Evolutionary conservation across 1,140 invertebrate genomes (phyloP), one percentile per base, ranked within the genome.

Genomic region (Paralvinella palmiformis): DNA sequence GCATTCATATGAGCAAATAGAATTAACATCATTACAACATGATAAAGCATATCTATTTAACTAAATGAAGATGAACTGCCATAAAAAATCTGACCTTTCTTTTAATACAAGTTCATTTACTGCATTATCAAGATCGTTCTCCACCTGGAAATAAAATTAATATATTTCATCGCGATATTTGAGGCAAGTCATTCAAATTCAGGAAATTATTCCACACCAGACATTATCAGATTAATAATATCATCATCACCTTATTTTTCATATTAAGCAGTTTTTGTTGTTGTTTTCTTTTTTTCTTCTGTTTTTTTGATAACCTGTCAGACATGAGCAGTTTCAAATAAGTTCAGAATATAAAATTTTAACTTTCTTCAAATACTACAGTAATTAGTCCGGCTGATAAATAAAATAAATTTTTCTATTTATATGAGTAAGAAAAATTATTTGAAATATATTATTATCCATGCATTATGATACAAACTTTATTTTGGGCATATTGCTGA

Each of bases 281-380:
- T 44, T 74, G 72, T 63, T 69, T 72, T 56, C 68, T 66, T 59
- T 73, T 75, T 45, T 76, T 76, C 61, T 76, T 75, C 59, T 76
- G 72, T 60, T 75, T 75, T 62, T 76, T 76, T 41, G 75, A 76
- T 13, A 72, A 58, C 59, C 71, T 75, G 63, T 27, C 64, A 65
- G 20, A 24, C 5, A 63, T 24, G 10, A 10, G 37, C n/a, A 10
- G 10, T 10, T 41, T 3, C 53, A 20, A 57, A 57, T 4, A 31
- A 15, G 27, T 31, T 17, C n/a, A 27, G n/a, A 10, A 24, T 36
- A 31, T 2, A 22, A 32, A 57, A 32, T 57, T 4, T 35, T 7
- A 15, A 20, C 48, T 20, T 52, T n/a, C 31, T n/a, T 27, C 31
- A 52, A 52, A n/a, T 52, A n/a, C 31, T 2, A n/a, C n/a, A 17